Evolutionary conservation across 2,797 vertebrate species (phyloP), one percentile per base, ranked within the genome.

Genomic region (Phalanger gymnotis): DNA sequence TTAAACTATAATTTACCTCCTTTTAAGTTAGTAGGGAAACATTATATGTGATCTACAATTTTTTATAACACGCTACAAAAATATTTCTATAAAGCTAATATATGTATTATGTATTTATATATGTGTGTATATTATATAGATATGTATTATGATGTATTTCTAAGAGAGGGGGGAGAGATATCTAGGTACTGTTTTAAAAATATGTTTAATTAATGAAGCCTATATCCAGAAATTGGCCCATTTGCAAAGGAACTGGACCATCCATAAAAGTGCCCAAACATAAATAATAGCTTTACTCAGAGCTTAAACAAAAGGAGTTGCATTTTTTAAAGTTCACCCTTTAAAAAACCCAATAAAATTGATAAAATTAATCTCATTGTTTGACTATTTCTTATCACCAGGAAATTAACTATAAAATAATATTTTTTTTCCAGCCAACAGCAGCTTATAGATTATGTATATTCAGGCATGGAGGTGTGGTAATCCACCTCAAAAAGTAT

Each of bases 1-100:
- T 96, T 97, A 96, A 98, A 91, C 93, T 94, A 97, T 96, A 97
- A 97, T 96, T 97, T 97, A 97, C 94, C 95, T 96, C 95, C 7
- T 96, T 96, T 96, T 96, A 97, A 97, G 97, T 96, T 95, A 95
- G 96, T n/a, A 40, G 95, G 95, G 54, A 96, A 96, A 94, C 96
- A 97, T 96, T 16, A 94, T 81, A 96, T 94, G 7, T 55, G 54
- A 95, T 96, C 95, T 95, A 94, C 87, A 95, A 91, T 96, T 96
- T 97, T 93, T 96, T 97, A 96, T 97, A 97, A 97, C 95, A 96
- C 95, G 96, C 97, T 93, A 93, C 55, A 95, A 94, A 94, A 97
- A 96, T 96, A 97, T 95, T 97, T 27, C 22, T 47, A 47, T 10
- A 9, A 87, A 87, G 40, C 22, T 87, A 87, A 51, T 87, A 47